phyloP scores from a whole-genome alignment of 2,888 invertebrate genomes.

The Ceramica pisi region DNA sequence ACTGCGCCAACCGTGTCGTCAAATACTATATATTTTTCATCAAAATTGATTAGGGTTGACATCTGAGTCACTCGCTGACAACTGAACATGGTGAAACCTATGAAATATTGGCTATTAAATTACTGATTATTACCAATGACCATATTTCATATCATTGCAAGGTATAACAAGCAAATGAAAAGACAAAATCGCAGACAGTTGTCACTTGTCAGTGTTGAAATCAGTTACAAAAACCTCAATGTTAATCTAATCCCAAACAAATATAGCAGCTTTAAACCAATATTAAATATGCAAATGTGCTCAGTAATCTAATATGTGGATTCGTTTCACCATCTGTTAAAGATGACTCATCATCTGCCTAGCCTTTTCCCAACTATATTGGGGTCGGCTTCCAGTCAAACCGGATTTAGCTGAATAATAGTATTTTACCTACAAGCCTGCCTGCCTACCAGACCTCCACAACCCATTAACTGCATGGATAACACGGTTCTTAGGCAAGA shows the following conservation, averaged over 20 bases:
- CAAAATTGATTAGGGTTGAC: slow-evolving; percentile 26
- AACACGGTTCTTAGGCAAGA: too few species aligned
- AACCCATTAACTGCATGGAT: too few species aligned
- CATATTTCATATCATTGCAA: neutral
- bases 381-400: too few species aligned
- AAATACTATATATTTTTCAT: slow-evolving; percentile 7
- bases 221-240: slow-evolving; percentile 20
- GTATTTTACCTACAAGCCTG: too few species aligned
- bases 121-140: neutral
- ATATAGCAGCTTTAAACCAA: slow-evolving; percentile 20
- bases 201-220: slow-evolving; percentile 24
- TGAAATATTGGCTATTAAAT: slow-evolving; percentile 1
- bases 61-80: neutral
- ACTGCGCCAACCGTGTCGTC: too few species aligned
- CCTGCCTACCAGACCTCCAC: too few species aligned
- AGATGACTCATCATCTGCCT: too few species aligned
- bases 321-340: slow-evolving; percentile 26
- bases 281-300: slow-evolving; percentile 28
- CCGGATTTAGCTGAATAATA: too few species aligned
- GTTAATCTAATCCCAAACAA: slow-evolving; percentile 7
- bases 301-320: slow-evolving; percentile 10
- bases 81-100: neutral
- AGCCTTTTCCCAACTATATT: too few species aligned
- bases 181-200: neutral
- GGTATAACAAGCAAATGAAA: neutral